Percentiles rank a stretch among this genome's conserved stretches.
These are phyloP conservation scores for Dermolepida albohirtum DNA, from an alignment of 2,888 invertebrate species.

Conservation along the genomic window DNA sequence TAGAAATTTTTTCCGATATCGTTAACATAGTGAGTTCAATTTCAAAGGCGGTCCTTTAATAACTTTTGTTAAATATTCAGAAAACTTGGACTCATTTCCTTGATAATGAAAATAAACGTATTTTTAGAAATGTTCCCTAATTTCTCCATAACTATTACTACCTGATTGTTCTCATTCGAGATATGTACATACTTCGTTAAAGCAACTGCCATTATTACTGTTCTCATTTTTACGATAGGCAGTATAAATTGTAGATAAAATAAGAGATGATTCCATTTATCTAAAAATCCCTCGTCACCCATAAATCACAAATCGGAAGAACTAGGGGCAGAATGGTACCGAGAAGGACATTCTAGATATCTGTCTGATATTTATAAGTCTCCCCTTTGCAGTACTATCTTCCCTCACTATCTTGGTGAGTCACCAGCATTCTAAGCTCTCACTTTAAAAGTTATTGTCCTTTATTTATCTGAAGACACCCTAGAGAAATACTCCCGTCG, in stretches of 20 bases:
- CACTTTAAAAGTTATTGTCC: constrained; percentile 35
- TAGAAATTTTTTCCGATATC: too few relatives aligned
- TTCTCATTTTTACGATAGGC: constrained; percentile 39
- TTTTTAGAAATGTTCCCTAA: too few relatives aligned
- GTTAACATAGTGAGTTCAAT: too few relatives aligned
- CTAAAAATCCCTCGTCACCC: constrained; percentile 55
- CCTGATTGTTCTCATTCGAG: too few relatives aligned
- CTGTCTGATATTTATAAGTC: constrained; percentile 32
- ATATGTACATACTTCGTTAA: too few relatives aligned
- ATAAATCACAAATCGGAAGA: constrained; percentile 61
- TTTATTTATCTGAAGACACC: constrained; percentile 39
- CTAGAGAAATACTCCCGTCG: constrained; percentile 23
- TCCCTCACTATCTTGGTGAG: constrained; percentile 16
- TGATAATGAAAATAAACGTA: too few relatives aligned
- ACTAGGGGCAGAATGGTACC: not conserved
- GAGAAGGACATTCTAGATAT: not conserved
- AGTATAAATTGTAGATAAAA: constrained; percentile 54
- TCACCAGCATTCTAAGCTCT: constrained; percentile 11
- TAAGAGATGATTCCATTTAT: constrained; percentile 56
- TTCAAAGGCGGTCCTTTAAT: too few relatives aligned
- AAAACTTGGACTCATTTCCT: too few relatives aligned
- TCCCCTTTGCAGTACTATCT: constrained; percentile 8
- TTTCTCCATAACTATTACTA: too few relatives aligned
- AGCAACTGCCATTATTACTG: too few relatives aligned
- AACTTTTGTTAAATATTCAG: too few relatives aligned